These are phyloP conservation scores for Dromius quadrimaculatus DNA, from an alignment of 2,888 invertebrate species.

Conservation along the genomic window DNA sequence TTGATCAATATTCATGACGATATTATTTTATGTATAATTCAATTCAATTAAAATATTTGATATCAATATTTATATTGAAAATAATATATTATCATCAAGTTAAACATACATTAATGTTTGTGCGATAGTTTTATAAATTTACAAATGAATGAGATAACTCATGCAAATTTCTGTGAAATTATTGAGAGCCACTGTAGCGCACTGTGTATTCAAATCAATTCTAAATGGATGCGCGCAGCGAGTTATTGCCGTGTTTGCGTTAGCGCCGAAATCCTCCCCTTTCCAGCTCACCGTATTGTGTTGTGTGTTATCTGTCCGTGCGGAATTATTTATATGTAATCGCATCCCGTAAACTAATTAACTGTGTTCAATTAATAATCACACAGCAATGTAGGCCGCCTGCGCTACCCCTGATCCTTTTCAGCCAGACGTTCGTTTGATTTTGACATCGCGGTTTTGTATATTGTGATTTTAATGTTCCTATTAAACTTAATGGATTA, in stretches of 20 bases:
- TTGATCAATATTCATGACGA: too few species aligned
- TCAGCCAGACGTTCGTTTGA: slow-evolving; percentile 3
- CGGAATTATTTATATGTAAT: slow-evolving; percentile 46
- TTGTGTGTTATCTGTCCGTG: slow-evolving; percentile 37
- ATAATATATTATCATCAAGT: too few species aligned
- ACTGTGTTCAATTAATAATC: slow-evolving; percentile 46
- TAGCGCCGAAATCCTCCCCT: background rate
- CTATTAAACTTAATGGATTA: background rate
- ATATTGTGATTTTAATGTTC: background rate
- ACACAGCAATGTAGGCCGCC: slow-evolving; percentile 11
- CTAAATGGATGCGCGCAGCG: slow-evolving; percentile 18
- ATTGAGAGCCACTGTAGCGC: background rate
- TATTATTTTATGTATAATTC: too few species aligned
- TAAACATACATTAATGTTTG: too few species aligned
- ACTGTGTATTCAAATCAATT: slow-evolving; percentile 6
- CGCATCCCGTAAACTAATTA: slow-evolving; percentile 46
- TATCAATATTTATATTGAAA: too few species aligned
- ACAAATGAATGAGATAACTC: too few species aligned
- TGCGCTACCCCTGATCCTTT: background rate
- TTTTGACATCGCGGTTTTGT: background rate
- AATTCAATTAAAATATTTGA: too few species aligned
- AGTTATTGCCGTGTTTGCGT: slow-evolving; percentile 6
- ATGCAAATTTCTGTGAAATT: background rate
- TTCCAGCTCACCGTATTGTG: slow-evolving; percentile 3
- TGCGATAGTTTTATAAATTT: too few species aligned